These are phyloP conservation scores for Catostomus latipinnis DNA, from an alignment of 2,797 vertebrate genomes.

Conservation along the genomic window DNA sequence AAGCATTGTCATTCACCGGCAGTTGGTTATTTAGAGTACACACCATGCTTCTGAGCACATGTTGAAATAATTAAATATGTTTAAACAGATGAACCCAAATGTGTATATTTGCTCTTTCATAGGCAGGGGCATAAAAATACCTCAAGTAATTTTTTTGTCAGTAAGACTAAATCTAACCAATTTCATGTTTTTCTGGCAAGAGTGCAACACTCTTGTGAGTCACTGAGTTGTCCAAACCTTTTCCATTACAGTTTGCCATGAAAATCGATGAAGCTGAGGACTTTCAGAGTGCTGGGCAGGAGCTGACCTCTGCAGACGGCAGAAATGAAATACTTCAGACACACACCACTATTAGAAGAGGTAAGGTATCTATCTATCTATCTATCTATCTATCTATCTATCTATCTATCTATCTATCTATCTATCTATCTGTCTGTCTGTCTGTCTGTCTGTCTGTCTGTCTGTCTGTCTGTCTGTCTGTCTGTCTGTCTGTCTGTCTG, in stretches of 20 bases:
- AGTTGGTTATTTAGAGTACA: neutral
- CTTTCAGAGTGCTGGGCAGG: constrained; percentile 73
- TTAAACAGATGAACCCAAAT: no score
- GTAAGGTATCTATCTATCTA: constrained; percentile 64
- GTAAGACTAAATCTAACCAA: no score
- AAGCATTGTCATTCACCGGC: constrained; percentile 9
- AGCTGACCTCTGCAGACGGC: constrained; percentile 69
- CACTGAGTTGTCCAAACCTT: neutral
- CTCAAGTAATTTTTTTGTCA: no score
- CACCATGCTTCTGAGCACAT: constrained; percentile 2
- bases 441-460: no score
- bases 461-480: no score
- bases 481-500: no score
- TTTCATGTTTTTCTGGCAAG: no score
- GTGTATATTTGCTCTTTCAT: no score
- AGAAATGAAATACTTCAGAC: constrained; percentile 75
- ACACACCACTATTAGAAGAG: constrained; percentile 82
- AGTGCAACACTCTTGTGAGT: no score
- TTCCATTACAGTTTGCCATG: constrained; percentile 80
- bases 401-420: no score
- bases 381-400: neutral
- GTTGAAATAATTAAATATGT: constrained; percentile 2
- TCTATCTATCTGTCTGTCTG: no score
- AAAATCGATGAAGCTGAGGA: constrained; percentile 86
- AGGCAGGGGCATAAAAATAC: no score